phyloP scores from a whole-genome alignment of 2,113 vertebrate species.

The Cinclus cinclus region DNA sequence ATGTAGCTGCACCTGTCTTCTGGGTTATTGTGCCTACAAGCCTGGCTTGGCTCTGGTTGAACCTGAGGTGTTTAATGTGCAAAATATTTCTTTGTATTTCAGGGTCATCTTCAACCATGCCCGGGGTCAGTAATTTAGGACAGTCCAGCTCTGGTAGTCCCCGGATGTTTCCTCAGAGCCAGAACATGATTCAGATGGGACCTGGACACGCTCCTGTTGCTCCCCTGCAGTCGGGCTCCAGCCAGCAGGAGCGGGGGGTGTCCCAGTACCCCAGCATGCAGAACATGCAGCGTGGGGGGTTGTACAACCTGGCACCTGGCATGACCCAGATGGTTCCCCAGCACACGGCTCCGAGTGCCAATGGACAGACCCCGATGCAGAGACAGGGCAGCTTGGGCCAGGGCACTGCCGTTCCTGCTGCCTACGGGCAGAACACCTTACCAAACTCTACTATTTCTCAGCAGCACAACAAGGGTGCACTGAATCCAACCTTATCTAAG shows the following conservation, averaged over 20 bases:
- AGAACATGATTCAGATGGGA: constrained; percentile 86
- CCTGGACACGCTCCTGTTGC: constrained; percentile 78
- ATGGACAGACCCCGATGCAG: constrained; percentile 77
- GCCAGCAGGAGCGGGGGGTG: constrained; percentile 83
- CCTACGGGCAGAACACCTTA: constrained; percentile 86
- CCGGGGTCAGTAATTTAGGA: constrained; percentile 81
- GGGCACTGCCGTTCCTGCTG: constrained; percentile 67
- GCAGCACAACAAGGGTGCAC: constrained; percentile 80
- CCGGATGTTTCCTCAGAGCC: constrained; percentile 88
- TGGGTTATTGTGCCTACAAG: neutral
- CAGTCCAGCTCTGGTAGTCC: constrained; percentile 80
- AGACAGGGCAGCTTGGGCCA: constrained; percentile 76
- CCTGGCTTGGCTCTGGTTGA: neutral
- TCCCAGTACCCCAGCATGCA: constrained; percentile 81
- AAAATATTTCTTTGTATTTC: constrained; percentile 29
- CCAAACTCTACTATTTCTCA: constrained; percentile 76
- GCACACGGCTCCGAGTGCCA: constrained; percentile 68
- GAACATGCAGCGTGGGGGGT: constrained; percentile 80
- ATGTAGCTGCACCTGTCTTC: neutral
- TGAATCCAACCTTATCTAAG: constrained; percentile 84
- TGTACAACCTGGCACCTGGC: constrained; percentile 81
- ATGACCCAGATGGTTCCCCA: constrained; percentile 77
- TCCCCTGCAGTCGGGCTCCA: constrained; percentile 70
- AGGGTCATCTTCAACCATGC: constrained; percentile 86
- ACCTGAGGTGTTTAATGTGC: neutral